Evolutionary conservation across 2,113 vertebrate species (phyloP).

Genomic region (Craseonycteris thonglongyai): DNA sequence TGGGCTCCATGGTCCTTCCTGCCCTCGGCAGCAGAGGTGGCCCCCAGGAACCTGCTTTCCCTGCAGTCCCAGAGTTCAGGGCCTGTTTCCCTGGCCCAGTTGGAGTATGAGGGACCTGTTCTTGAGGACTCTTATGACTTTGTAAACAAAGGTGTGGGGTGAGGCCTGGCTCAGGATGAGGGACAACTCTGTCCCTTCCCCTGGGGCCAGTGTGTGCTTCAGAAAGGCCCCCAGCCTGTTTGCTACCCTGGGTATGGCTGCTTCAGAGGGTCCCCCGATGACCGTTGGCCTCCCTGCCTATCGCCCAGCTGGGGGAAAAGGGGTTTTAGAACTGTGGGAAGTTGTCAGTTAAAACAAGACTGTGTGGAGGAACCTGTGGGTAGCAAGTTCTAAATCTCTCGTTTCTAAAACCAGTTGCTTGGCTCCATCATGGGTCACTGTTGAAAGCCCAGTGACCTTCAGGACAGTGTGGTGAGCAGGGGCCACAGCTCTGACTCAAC

Average conservation of each 20-base stretch:
- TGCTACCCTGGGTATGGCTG: accelerated
- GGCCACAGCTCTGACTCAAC: not conserved
- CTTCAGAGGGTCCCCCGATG: not conserved
- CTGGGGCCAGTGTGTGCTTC: not conserved
- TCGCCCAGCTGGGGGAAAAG: not conserved
- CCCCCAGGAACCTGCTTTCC: not conserved
- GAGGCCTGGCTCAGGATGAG: not conserved
- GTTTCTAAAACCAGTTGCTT: not conserved
- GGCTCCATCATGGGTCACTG: not conserved
- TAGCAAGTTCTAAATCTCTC: not conserved
- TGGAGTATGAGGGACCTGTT: not conserved
- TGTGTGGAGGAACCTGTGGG: not conserved
- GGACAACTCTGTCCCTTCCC: not conserved
- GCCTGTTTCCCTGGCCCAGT: not conserved
- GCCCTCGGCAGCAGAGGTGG: not conserved
- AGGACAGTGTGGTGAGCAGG: not conserved
- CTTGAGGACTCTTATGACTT: not conserved
- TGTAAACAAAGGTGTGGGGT: not conserved
- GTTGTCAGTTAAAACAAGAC: not conserved
- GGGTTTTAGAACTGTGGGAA: not conserved
- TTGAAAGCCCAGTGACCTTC: not conserved
- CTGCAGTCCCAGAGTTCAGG: not conserved
- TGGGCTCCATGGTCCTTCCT: not conserved
- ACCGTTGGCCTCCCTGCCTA: not conserved
- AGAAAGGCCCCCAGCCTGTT: not conserved